Evolutionary conservation across 2,888 invertebrate species (phyloP), one percentile per base, ranked within the genome.

Genomic region (Stenodema calcarata): DNA sequence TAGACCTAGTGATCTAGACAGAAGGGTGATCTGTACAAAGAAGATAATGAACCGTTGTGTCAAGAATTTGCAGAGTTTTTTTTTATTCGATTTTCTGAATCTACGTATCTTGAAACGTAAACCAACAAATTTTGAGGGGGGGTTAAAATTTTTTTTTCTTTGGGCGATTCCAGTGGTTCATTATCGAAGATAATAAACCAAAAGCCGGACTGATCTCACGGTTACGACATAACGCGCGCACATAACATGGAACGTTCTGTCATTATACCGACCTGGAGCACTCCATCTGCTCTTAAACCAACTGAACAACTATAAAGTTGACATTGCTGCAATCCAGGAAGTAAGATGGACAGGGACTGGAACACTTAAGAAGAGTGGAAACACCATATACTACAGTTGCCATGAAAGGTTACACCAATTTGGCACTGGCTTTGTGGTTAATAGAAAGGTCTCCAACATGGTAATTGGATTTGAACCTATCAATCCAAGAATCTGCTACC

Each of bases 251-350:
- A 12, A 11, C 11, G 14, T 80, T 54, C 47, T 80, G 27, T 44
- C 47, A 14, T 50, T 80, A 14, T 28, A 80, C 30, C 41, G 80
- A 23, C 80, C 80, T 11, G 80, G 80, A 80, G 80, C 80, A 4
- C 80, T 80, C n/a, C 28, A 50, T 12, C 28, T 47, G 80, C 80
- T 80, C 80, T 47, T 80, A 1, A n/a, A n/a, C n/a, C n/a, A n/a
- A n/a, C n/a, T n/a, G n/a, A n/a, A 28, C 69, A 54, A 9, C 16
- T 82, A 35, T n/a, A 12, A 1, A 18, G 23, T 82, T 14, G 69
- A 82, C 62, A 16, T 54, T 35, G 62, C 69, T 62, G 70, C 83
- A 42, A n/a, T 73, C 73, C 83, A 83, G 70, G 83, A 83, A 83
- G 16, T 83, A 1, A 12, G 70, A 44, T 83, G 83, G 73, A 73